Evolutionary conservation across 2,113 vertebrate species (phyloP).

Genomic region (Taxidea taxus): DNA sequence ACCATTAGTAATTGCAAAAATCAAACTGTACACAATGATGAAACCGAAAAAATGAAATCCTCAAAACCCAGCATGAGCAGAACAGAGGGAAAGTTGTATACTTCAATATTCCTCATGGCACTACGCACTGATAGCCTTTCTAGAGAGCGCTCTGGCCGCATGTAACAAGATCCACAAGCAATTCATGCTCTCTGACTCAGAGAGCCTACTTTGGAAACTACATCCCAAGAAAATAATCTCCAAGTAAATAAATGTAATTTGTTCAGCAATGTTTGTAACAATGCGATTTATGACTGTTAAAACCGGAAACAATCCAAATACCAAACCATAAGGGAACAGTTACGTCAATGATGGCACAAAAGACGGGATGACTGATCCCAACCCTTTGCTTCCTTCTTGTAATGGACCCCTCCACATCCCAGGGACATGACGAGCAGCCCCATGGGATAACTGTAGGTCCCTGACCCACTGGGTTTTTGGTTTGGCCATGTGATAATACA

Average conservation of each 20-base stretch:
- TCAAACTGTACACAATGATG: neutral
- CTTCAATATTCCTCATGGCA: neutral
- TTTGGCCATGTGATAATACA: neutral
- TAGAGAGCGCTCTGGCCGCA: neutral
- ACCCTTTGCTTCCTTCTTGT: neutral
- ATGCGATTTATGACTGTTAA: neutral
- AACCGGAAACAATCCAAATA: neutral
- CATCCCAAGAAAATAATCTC: neutral
- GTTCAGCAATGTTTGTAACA: neutral
- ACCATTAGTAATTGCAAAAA: neutral
- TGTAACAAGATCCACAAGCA: constrained; percentile 1
- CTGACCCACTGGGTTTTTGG: neutral
- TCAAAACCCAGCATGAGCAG: neutral
- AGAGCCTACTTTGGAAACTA: neutral
- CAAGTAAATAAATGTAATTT: constrained; percentile 26
- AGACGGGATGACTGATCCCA: neutral
- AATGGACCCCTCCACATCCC: neutral
- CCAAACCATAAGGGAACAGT: neutral
- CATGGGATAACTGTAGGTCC: neutral
- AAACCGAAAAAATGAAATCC: neutral
- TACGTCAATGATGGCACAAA: neutral
- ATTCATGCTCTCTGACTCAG: constrained; percentile 24
- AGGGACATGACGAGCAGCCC: neutral
- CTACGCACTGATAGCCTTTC: neutral
- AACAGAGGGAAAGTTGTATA: neutral